phyloP scores from a whole-genome alignment of 2,888 invertebrate species.

The Limulus polyphemus region DNA sequence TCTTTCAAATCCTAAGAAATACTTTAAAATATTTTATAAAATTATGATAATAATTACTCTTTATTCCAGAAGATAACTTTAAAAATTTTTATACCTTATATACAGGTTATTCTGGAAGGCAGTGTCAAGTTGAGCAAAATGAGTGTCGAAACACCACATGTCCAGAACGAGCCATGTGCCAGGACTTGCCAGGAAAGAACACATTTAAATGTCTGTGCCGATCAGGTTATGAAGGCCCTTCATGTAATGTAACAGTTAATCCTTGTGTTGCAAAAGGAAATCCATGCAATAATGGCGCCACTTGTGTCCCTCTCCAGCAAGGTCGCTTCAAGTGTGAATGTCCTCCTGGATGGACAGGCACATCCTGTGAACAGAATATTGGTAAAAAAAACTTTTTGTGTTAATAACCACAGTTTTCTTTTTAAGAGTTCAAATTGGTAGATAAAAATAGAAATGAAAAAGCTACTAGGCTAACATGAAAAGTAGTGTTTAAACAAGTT shows the following conservation, averaged over 20 bases:
- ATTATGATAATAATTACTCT: no score
- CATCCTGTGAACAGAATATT: conserved; percentile 77
- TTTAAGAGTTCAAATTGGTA: no score
- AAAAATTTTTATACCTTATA: no score
- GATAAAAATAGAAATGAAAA: no score
- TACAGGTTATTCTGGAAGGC: conserved; percentile 61
- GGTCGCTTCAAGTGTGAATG: conserved; percentile 91
- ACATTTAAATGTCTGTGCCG: conserved; percentile 84
- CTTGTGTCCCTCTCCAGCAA: conserved; percentile 67
- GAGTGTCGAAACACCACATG: conserved; percentile 83
- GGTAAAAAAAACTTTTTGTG: no score
- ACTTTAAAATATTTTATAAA: no score
- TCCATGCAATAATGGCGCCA: conserved; percentile 80
- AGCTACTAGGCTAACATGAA: no score
- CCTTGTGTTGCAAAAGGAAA: conserved; percentile 60
- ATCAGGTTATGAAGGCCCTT: conserved; percentile 83
- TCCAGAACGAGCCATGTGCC: conserved; percentile 91
- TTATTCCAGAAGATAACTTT: no score
- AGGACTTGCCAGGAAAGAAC: conserved; percentile 69
- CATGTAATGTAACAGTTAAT: conserved; percentile 72
- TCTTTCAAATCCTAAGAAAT: no score
- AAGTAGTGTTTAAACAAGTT: no score
- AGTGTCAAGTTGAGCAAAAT: conserved; percentile 83
- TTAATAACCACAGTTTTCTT: no score
- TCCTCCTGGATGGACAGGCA: conserved; percentile 92